phyloP scores from a whole-genome alignment of 1,140 invertebrate species.

The Periplaneta americana region DNA sequence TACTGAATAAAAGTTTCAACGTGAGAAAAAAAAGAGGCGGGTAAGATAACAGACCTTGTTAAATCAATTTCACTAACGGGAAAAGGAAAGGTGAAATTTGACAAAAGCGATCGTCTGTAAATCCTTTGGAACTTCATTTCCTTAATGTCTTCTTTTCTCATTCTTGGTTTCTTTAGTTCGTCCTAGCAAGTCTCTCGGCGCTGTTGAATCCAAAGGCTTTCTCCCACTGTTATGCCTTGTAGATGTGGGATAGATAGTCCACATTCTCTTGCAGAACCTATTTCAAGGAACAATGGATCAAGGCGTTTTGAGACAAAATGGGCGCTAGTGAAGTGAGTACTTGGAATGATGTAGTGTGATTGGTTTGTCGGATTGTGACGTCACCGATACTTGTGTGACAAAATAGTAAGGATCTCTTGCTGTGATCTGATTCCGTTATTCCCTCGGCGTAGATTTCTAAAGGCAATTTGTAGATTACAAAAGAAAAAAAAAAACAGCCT shows the following conservation, averaged over 20 bases:
- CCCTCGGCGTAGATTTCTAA: no score
- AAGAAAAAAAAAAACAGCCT: no score
- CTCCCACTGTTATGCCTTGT: background rate
- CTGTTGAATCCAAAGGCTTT: background rate
- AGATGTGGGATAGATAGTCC: background rate
- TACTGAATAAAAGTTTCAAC: background rate
- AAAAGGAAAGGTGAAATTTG: background rate
- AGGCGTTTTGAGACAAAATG: background rate
- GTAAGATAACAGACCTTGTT: background rate
- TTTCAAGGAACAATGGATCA: background rate
- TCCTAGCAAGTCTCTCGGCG: background rate
- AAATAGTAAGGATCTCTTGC: no score
- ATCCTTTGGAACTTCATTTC: background rate
- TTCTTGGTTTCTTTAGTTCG: background rate
- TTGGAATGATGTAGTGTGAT: background rate
- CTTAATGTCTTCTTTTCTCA: background rate
- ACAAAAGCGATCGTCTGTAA: background rate
- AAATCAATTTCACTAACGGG: background rate
- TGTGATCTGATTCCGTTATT: no score
- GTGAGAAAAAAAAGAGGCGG: slow-evolving; percentile 23
- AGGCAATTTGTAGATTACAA: no score
- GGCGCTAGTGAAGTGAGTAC: background rate
- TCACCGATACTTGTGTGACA: no score
- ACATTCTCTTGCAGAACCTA: background rate
- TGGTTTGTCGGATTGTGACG: background rate